phyloP scores from a whole-genome alignment of 2,797 vertebrate species.

The Sebastes umbrosus region DNA sequence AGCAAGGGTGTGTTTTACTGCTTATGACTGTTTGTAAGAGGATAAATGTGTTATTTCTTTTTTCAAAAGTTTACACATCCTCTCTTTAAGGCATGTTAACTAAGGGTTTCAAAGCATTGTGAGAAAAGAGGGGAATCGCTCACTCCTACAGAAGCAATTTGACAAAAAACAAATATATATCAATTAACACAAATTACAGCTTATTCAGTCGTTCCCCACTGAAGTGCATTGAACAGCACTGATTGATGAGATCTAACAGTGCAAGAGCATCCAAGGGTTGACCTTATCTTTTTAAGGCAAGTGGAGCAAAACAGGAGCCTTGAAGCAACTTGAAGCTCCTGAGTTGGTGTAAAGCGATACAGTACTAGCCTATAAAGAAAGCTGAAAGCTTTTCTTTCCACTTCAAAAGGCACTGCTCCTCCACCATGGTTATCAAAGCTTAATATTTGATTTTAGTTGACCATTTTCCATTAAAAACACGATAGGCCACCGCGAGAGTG shows the following conservation, averaged over 20 bases:
- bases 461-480: constrained; percentile 69
- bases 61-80: background rate
- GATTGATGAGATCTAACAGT: constrained; percentile 43
- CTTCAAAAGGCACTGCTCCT: constrained; percentile 63
- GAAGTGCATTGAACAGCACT: background rate
- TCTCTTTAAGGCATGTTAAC: background rate
- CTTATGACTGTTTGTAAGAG: background rate
- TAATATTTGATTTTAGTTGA: constrained; percentile 75
- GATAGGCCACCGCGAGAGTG: constrained; percentile 65
- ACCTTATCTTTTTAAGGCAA: constrained; percentile 49
- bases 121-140: background rate
- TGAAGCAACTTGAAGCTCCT: constrained; percentile 37
- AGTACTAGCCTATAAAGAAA: constrained; percentile 30
- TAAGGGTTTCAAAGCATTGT: background rate
- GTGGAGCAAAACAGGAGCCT: constrained; percentile 59
- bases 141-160: background rate
- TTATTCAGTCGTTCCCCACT: background rate
- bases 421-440: constrained; percentile 66
- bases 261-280: constrained; percentile 11
- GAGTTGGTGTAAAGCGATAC: constrained; percentile 44
- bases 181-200: background rate
- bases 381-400: constrained; percentile 62
- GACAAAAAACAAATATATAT: background rate
- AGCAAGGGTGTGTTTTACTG: background rate
- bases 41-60: background rate